Conservation (phyloP, 2,113 vertebrate genomes). For the Columba janthina region DNA sequence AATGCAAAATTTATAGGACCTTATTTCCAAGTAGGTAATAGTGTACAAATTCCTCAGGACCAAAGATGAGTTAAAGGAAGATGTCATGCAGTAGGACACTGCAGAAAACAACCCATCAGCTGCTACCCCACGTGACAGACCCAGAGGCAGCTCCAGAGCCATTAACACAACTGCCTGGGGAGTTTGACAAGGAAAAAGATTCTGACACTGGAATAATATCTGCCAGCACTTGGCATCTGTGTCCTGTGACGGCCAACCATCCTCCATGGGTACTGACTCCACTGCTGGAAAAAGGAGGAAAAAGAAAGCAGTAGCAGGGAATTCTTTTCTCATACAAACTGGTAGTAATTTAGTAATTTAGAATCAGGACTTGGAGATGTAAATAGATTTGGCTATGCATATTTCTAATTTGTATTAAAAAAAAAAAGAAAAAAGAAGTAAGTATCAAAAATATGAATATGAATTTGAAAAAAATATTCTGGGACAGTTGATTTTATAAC, state of each 20-base stretch:
- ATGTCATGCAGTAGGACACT: slow-evolving; percentile 20
- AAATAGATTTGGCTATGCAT: not conserved
- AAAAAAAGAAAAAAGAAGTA: not conserved
- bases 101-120: slow-evolving; percentile 25
- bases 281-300: not conserved
- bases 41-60: slow-evolving; percentile 46
- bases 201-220: slow-evolving; percentile 56
- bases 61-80: slow-evolving; percentile 29
- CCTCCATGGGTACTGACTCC: not conserved
- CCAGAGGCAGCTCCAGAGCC: slow-evolving; percentile 55
- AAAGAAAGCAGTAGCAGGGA: not conserved
- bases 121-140: slow-evolving; percentile 39
- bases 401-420: not conserved
- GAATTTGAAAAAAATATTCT: not conserved
- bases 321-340: not conserved
- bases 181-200: slow-evolving; percentile 41
- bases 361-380: not conserved
- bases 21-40: slow-evolving; percentile 34
- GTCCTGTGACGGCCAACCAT: slow-evolving; percentile 16
- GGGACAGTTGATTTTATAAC: not conserved
- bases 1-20: slow-evolving; percentile 21
- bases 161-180: slow-evolving; percentile 58
- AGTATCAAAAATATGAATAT: not conserved
- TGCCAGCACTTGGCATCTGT: slow-evolving; percentile 53
- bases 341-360: not conserved